Evolutionary conservation across 2,797 vertebrate species (phyloP).

Genomic region (Microctenopoma lineatum): DNA sequence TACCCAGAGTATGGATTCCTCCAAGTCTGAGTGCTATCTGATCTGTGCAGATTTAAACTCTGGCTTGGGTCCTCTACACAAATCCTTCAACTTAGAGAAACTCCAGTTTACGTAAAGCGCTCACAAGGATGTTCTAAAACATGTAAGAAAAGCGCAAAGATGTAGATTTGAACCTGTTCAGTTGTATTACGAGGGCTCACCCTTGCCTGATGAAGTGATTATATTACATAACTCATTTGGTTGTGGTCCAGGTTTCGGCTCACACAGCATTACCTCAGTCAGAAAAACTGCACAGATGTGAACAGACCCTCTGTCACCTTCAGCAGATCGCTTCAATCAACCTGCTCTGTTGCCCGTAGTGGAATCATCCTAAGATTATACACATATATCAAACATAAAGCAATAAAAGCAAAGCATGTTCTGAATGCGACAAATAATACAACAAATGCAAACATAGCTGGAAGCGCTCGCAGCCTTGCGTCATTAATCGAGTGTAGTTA

Average conservation of each 20-base stretch:
- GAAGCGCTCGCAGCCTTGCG: no score
- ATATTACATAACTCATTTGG: neutral
- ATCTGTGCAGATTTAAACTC: neutral
- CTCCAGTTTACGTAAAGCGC: no score
- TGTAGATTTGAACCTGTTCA: neutral
- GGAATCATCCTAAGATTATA: neutral
- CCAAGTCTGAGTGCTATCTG: no score
- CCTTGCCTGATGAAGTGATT: neutral
- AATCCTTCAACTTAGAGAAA: no score
- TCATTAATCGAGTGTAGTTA: no score
- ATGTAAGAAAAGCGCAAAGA: neutral
- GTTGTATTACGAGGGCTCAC: neutral
- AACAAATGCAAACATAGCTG: no score
- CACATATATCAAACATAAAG: neutral
- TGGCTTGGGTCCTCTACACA: no score
- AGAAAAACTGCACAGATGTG: constrained; percentile 41
- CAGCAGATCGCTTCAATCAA: neutral
- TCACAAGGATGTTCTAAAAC: neutral
- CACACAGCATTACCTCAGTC: constrained; percentile 20
- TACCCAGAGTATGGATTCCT: no score
- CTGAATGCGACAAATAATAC: no score
- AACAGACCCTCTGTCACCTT: constrained; percentile 13
- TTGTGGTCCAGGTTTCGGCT: neutral
- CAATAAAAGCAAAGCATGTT: no score
- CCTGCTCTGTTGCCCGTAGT: neutral